Base-by-base conservation (phyloP, 2,888 invertebrate genomes). In the Luffia ferchaultella region DNA sequence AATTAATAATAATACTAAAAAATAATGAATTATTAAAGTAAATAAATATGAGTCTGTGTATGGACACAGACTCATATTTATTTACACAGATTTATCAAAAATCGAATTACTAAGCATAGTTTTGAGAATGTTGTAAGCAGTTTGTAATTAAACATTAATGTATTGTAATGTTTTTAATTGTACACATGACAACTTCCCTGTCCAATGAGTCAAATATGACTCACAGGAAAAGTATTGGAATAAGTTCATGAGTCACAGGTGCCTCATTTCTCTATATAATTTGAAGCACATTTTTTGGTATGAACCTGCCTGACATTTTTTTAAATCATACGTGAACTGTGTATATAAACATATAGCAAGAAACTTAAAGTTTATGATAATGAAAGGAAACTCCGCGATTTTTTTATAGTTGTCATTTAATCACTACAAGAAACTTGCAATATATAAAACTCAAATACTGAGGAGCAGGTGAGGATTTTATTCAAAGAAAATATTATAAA, bases 161-260 rank as follows among this genome's bases (percentile, higher is more conserved):
- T n/a, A n/a, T n/a, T n/a, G n/a, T n/a, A n/a, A n/a, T n/a, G n/a
- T n/a, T n/a, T n/a, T n/a, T n/a, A n/a, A n/a, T n/a, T n/a, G n/a
- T n/a, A n/a, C n/a, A n/a, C n/a, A n/a, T n/a, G 40, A 7, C 40
- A 40, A 40, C 40, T 45, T 53, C 18, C 2, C 46, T 53, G 53
- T 45, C 44, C 53, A 19, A 51, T 53, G 51, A 54, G 48, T 53
- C 50, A 51, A 19, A 54, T 53, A 48, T 51, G 53, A 53, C 53
- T 53, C 54, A 50, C 30, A 42, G 17, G 45, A 51, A 50, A 44
- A 20, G n/a, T 51, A 48, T 40, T 50, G 42, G 40, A 51, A 54
- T 54, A 53, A 51, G 53, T 50, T 53, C 53, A 54, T 48, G 53
- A 54, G 54, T 53, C 54, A 52, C 54, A 51, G 43, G 52, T 52